A percentile compares a stretch with the other conserved stretches of the same genome.
Conservation (phyloP, 2,113 vertebrate species). For the Cygnus buccinator region DNA sequence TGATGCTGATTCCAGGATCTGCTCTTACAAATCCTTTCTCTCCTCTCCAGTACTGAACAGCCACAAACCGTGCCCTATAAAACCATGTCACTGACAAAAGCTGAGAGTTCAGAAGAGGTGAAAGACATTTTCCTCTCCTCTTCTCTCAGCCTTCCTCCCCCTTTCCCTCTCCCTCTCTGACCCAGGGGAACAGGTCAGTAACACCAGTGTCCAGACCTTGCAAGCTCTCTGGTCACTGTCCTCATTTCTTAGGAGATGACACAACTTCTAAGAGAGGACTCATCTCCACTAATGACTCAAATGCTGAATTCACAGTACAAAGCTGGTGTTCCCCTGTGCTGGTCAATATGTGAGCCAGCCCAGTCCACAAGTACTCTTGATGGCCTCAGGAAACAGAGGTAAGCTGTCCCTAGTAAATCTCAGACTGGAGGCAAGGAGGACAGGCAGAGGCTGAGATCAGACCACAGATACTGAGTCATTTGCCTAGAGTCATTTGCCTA, state of each 20-base stretch:
- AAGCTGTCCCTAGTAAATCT: neutral
- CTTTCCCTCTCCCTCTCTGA: neutral
- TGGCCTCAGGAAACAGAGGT: neutral
- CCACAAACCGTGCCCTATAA: neutral
- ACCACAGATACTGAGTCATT: neutral
- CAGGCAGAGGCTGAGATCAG: neutral
- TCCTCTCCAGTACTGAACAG: neutral
- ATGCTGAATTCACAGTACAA: neutral
- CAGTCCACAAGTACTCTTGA: neutral
- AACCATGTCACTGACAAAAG: neutral
- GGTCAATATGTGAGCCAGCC: neutral
- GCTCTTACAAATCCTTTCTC: neutral
- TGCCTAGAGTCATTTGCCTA: neutral
- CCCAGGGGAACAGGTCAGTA: neutral
- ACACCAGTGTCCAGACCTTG: neutral
- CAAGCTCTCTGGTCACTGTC: neutral
- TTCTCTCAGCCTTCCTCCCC: neutral
- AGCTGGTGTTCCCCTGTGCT: neutral
- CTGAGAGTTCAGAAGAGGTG: neutral
- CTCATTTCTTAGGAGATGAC: neutral
- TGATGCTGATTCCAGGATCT: neutral
- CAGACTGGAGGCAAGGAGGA: neutral
- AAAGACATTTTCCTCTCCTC: neutral
- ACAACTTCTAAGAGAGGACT: neutral
- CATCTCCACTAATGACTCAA: neutral